Percentiles rank a stretch among this genome's conserved stretches.
Conservation (phyloP, 2,113 vertebrate genomes). For the Hemicordylus capensis region DNA sequence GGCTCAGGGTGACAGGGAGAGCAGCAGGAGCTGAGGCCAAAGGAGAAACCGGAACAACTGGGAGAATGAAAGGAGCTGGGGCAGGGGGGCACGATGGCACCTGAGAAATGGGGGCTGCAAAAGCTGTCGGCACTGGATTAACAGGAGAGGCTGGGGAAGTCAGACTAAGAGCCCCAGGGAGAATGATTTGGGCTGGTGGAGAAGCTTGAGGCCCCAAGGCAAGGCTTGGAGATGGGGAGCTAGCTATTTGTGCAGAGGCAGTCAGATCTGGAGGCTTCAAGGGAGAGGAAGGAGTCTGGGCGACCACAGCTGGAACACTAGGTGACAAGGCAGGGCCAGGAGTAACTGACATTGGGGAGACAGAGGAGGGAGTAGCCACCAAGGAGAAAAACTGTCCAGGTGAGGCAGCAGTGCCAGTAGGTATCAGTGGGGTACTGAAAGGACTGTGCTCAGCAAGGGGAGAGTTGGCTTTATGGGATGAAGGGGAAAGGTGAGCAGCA, state of each 20-base stretch:
- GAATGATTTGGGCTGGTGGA: slow-evolving; percentile 49
- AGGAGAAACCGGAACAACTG: slow-evolving; percentile 27
- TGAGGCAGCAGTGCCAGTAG: slow-evolving; percentile 75
- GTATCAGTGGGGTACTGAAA: slow-evolving; percentile 57
- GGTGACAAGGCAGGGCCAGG: slow-evolving; percentile 55
- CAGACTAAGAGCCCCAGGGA: slow-evolving; percentile 63
- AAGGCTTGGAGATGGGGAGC: rapidly evolving
- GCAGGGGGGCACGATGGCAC: not conserved
- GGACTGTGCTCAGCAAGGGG: slow-evolving; percentile 28
- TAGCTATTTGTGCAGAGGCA: rapidly evolving
- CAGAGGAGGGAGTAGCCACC: slow-evolving; percentile 73
- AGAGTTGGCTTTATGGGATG: slow-evolving; percentile 78
- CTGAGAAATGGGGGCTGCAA: not conserved
- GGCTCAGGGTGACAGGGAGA: slow-evolving; percentile 43
- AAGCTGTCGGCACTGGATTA: not conserved
- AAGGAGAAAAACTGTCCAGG: slow-evolving; percentile 56
- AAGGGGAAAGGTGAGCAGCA: slow-evolving; percentile 73
- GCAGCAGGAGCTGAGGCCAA: slow-evolving; percentile 66
- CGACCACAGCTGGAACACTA: slow-evolving; percentile 52
- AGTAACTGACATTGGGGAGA: slow-evolving; percentile 72
- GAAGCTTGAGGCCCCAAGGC: slow-evolving; percentile 51
- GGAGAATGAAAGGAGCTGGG: slow-evolving; percentile 26
- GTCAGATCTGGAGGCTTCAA: not conserved
- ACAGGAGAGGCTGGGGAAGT: slow-evolving; percentile 59
- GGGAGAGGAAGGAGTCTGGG: slow-evolving; percentile 25